A percentile compares a stretch with the other conserved stretches of the same genome.
phyloP scores from a whole-genome alignment of 2,888 invertebrate genomes.

The Polylopha cassiicola region DNA sequence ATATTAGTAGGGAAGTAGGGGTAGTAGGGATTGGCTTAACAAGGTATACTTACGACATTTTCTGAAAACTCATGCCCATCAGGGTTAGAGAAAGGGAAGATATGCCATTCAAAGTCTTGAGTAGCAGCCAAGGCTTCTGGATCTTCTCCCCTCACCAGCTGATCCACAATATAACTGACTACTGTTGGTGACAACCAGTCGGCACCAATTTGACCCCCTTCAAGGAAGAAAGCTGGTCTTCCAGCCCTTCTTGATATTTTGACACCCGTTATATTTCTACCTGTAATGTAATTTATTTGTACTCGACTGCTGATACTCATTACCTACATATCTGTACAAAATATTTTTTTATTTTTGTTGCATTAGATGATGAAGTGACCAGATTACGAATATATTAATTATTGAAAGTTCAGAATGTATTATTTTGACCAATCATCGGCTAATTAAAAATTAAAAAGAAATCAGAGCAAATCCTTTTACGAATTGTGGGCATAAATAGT shows the following conservation, averaged over 20 bases:
- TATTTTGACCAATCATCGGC: too few relatives aligned
- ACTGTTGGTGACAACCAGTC: slow-evolving; percentile 86
- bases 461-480: too few relatives aligned
- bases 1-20: neutral
- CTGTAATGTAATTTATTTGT: slow-evolving; percentile 36
- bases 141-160: slow-evolving; percentile 76
- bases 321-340: too few relatives aligned
- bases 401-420: too few relatives aligned
- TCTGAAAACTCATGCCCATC: slow-evolving; percentile 86
- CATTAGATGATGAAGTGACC: too few relatives aligned
- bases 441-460: too few relatives aligned
- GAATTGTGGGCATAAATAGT: too few relatives aligned
- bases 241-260: slow-evolving; percentile 51
- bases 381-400: too few relatives aligned
- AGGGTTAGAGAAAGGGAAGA: slow-evolving; percentile 85
- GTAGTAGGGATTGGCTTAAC: neutral
- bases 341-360: too few relatives aligned
- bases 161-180: slow-evolving; percentile 78
- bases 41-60: slow-evolving; percentile 56
- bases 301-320: too few relatives aligned
- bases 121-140: slow-evolving; percentile 64
- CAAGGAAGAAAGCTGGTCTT: slow-evolving; percentile 48
- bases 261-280: slow-evolving; percentile 67
- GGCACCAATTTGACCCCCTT: slow-evolving; percentile 81
- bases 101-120: slow-evolving; percentile 82